phyloP scores from a whole-genome alignment of 2,797 vertebrate genomes.

The Melanotaenia maccullochi region DNA sequence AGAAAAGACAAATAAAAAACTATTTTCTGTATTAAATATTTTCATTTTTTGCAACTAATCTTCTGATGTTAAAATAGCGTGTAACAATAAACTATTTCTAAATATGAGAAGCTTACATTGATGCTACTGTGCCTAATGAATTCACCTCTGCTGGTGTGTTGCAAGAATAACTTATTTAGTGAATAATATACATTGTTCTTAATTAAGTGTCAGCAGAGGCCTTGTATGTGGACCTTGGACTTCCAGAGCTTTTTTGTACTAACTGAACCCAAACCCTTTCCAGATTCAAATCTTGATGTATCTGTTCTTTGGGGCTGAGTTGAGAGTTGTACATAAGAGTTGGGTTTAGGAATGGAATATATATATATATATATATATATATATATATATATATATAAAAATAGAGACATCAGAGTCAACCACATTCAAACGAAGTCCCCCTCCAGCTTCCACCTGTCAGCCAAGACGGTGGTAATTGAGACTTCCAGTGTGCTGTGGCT shows the following conservation, averaged over 20 bases:
- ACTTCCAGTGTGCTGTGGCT: conserved; percentile 83
- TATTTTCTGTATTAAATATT: not conserved
- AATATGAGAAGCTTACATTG: not conserved
- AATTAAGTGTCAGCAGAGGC: conserved; percentile 36
- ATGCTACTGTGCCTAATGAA: not conserved
- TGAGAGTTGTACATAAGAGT: conserved; percentile 80
- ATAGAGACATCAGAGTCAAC: conserved; percentile 80
- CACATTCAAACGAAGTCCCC: conserved; percentile 74
- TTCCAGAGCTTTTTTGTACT: conserved; percentile 36
- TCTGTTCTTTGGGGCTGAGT: conserved; percentile 73
- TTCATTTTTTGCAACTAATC: not conserved
- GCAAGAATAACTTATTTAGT: conserved; percentile 16
- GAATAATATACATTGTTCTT: conserved; percentile 21
- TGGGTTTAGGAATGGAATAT: conserved; percentile 56
- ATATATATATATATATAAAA: conserved; percentile 35
- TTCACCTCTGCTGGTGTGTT: conserved; percentile 3
- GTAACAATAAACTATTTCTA: not conserved
- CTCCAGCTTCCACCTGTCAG: conserved; percentile 79
- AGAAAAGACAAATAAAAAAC: not conserved
- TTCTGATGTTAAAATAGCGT: not conserved
- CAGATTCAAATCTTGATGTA: conserved; percentile 72
- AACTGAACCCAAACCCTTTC: conserved; percentile 47
- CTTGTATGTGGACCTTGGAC: conserved; percentile 32
- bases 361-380: conserved; percentile 29
- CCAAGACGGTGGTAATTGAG: conserved; percentile 89